These are phyloP conservation scores for Phyllotis vaccarum DNA, from an alignment of 2,797 vertebrate genomes.

Conservation along the genomic window DNA sequence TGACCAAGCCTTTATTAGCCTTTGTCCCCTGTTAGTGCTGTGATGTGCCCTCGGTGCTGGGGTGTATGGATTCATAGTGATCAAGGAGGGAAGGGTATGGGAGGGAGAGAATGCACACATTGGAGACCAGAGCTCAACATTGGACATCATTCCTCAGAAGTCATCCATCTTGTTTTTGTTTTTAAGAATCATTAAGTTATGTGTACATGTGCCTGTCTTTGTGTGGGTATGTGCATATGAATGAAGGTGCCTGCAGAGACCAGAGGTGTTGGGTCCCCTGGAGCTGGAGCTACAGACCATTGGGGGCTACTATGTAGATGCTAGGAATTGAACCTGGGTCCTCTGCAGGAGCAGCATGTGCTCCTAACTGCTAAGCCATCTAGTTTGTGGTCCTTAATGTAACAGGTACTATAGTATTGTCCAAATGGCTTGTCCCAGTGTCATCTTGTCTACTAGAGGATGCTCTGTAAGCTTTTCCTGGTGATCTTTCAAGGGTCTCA, in stretches of 20 bases:
- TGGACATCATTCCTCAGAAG: not conserved
- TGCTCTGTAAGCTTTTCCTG: not conserved
- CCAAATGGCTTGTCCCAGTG: not conserved
- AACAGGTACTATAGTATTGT: not conserved
- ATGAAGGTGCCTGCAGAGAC: not conserved
- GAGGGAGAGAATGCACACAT: not conserved
- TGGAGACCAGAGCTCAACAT: not conserved
- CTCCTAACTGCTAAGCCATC: not conserved
- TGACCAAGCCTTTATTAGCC: not conserved
- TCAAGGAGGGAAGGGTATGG: not conserved
- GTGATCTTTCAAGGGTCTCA: not conserved
- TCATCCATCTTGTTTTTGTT: not conserved
- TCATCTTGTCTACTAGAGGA: not conserved
- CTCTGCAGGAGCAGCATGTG: not conserved
- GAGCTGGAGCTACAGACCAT: not conserved
- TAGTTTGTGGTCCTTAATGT: not conserved
- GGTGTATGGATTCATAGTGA: not conserved
- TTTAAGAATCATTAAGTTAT: not conserved
- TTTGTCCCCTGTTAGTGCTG: accelerated
- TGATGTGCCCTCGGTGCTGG: accelerated
- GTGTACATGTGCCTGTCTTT: too few species aligned
- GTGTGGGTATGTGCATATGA: not conserved
- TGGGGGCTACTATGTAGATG: not conserved
- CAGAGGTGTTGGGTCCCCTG: not conserved
- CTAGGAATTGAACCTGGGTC: not conserved